Evolutionary conservation across 2,888 invertebrate genomes (phyloP).

Genomic region (Trissolcus brochymenae): DNA sequence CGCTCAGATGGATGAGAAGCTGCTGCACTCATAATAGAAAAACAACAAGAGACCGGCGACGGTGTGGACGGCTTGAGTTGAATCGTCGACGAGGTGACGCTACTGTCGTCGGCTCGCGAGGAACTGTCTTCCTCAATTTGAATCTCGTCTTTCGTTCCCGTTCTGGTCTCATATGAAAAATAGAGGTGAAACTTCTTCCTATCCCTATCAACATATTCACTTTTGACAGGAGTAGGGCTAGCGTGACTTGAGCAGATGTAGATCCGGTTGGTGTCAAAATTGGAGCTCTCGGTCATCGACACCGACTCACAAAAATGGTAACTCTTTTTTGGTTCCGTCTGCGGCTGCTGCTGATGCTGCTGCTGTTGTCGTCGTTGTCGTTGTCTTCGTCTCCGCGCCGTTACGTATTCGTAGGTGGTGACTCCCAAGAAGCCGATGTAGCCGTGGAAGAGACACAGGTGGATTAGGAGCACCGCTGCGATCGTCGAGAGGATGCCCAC

Average conservation of each 20-base stretch:
- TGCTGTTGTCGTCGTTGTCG: neutral
- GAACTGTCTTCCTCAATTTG: constrained; percentile 63
- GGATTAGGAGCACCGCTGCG: constrained; percentile 86
- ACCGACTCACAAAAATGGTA: constrained; percentile 67
- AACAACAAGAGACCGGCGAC: constrained; percentile 74
- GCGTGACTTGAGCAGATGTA: constrained; percentile 67
- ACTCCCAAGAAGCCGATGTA: constrained; percentile 90
- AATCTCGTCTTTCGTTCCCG: constrained; percentile 60
- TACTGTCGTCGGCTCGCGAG: constrained; percentile 49
- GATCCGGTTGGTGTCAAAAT: constrained; percentile 58
- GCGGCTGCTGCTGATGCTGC: too few relatives aligned
- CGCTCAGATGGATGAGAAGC: constrained; percentile 26
- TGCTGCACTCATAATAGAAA: constrained; percentile 66
- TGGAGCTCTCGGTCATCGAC: constrained; percentile 1
- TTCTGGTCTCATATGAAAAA: constrained; percentile 70
- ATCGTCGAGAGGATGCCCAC: constrained; percentile 85
- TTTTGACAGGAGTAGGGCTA: neutral
- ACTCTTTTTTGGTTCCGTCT: constrained; percentile 46
- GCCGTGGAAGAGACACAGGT: constrained; percentile 91
- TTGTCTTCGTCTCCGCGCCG: constrained; percentile 67
- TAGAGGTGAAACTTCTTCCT: constrained; percentile 70
- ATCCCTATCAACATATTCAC: constrained; percentile 39
- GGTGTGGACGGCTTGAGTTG: constrained; percentile 70
- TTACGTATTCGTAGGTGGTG: constrained; percentile 93
- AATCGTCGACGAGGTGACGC: neutral